A percentile compares a stretch with the other conserved stretches of the same genome.
These are phyloP conservation scores for Dicyrtoma fusca DNA, from an alignment of 2,888 invertebrate species.

Conservation along the genomic window DNA sequence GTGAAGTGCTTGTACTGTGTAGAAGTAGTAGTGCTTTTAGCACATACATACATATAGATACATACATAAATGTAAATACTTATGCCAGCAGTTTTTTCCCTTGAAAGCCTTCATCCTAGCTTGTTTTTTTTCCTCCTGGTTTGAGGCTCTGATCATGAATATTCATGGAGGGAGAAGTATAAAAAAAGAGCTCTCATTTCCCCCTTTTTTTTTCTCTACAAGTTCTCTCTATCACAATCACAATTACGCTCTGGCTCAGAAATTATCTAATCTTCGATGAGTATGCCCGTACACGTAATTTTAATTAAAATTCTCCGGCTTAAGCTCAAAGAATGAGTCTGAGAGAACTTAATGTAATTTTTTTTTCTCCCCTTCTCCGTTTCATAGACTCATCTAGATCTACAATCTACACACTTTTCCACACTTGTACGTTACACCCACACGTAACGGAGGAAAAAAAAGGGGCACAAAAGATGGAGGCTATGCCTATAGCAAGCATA, in stretches of 20 bases:
- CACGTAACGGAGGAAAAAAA: not conserved
- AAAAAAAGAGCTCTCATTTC: conserved; percentile 32
- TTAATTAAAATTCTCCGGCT: conserved; percentile 56
- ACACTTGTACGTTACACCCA: conserved; percentile 8
- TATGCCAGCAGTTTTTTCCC: conserved; percentile 39
- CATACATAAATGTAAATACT: conserved; percentile 33
- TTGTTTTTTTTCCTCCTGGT: conserved; percentile 34
- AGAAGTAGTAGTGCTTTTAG: not conserved
- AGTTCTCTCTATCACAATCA: conserved; percentile 41
- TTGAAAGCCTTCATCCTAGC: conserved; percentile 29
- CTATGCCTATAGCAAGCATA: too few species aligned
- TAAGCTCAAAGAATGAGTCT: conserved; percentile 43
- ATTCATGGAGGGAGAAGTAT: conserved; percentile 47
- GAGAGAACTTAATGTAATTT: conserved; percentile 43
- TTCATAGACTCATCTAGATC: conserved; percentile 22
- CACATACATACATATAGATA: not conserved
- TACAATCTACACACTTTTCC: conserved; percentile 23
- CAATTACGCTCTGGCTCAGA: conserved; percentile 42
- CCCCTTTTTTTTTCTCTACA: conserved; percentile 39
- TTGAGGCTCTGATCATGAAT: conserved; percentile 45
- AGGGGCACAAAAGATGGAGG: conserved; percentile 1
- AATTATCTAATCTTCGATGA: conserved; percentile 56
- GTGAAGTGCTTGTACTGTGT: too few species aligned
- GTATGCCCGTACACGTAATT: conserved; percentile 56
- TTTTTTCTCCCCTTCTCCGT: conserved; percentile 47